phyloP scores from a whole-genome alignment of 2,888 invertebrate species.

The Hoplodrina ambigua region DNA sequence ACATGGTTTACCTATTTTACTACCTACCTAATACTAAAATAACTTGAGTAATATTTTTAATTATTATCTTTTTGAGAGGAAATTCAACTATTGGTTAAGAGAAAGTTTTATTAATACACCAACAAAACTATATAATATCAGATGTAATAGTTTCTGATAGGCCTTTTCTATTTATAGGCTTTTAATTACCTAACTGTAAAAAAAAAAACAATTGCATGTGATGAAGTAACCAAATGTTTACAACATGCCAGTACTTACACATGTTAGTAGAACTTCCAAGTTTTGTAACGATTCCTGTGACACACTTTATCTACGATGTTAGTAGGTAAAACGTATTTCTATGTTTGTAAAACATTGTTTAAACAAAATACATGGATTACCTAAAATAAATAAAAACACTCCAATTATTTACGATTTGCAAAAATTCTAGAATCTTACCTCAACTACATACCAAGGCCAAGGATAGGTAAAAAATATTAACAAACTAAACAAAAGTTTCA shows the following conservation, averaged over 20 bases:
- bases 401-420: neutral
- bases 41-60: neutral
- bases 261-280: neutral
- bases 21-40: neutral
- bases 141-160: neutral
- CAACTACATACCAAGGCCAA: neutral
- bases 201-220: no score
- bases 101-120: neutral
- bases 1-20: no score
- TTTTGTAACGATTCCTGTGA: no score
- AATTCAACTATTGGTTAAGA: neutral
- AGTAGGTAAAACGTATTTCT: slow-evolving; percentile 6
- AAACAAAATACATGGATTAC: neutral
- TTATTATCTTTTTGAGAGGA: neutral
- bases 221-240: no score
- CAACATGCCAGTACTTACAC: no score
- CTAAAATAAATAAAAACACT: slow-evolving; percentile 5
- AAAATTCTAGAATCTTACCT: neutral
- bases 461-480: slow-evolving; percentile 12
- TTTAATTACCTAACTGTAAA: neutral
- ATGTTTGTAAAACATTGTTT: slow-evolving; percentile 28
- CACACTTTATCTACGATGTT: neutral
- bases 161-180: neutral
- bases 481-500: slow-evolving; percentile 52
- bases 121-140: neutral